These are phyloP conservation scores for Dendroctonus ponderosae DNA, from an alignment of 1,140 invertebrate species.

Conservation along the genomic window DNA sequence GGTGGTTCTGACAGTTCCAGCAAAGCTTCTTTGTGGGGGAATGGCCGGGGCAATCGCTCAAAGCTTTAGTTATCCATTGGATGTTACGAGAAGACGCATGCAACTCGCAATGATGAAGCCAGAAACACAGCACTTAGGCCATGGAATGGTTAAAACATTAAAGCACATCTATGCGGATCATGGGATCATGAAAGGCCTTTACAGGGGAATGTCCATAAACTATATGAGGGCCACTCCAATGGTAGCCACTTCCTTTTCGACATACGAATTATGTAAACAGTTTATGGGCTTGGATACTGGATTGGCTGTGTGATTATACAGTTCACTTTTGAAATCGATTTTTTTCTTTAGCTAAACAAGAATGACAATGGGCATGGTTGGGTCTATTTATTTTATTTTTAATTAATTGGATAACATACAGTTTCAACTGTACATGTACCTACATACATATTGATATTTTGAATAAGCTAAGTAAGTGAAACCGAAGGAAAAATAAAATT, in stretches of 20 bases:
- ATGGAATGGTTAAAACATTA: constrained; percentile 73
- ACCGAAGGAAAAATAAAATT: too few species aligned
- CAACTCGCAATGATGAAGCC: constrained; percentile 85
- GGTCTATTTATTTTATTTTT: too few species aligned
- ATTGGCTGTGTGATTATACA: constrained; percentile 56
- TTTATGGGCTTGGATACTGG: constrained; percentile 79
- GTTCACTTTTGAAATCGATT: neutral
- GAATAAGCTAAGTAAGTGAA: too few species aligned
- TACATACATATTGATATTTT: too few species aligned
- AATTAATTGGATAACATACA: too few species aligned
- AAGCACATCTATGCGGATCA: constrained; percentile 77
- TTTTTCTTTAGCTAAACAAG: too few species aligned
- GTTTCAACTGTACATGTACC: too few species aligned
- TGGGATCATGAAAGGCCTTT: constrained; percentile 82
- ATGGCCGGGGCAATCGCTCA: constrained; percentile 85
- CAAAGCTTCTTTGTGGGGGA: constrained; percentile 83
- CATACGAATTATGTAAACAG: constrained; percentile 88
- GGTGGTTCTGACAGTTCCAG: constrained; percentile 74
- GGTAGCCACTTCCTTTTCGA: constrained; percentile 91
- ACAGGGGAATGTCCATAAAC: constrained; percentile 95
- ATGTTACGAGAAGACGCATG: constrained; percentile 91
- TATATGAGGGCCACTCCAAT: constrained; percentile 93
- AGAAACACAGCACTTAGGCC: constrained; percentile 77
- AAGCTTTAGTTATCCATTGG: constrained; percentile 89
- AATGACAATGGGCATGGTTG: too few species aligned